A percentile compares a stretch with the other conserved stretches of the same genome.
Conservation (phyloP, 1,140 invertebrate genomes). For the Melanaphis sacchari region DNA sequence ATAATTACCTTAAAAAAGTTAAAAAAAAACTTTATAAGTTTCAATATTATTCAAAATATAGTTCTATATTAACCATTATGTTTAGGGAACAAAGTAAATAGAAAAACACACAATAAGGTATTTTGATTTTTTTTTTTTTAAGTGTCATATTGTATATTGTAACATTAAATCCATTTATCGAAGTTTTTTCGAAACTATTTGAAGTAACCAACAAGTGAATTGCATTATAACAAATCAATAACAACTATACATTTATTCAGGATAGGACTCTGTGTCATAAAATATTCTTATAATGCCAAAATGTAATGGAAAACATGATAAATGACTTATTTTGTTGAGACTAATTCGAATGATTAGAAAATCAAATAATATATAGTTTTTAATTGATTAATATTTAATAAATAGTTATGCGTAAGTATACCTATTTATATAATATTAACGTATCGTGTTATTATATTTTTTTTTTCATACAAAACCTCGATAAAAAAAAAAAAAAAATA, state of each 20-base stretch:
- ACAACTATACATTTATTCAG: not conserved
- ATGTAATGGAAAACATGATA: not conserved
- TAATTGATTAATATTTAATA: not conserved
- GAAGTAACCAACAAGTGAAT: not conserved
- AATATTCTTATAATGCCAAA: not conserved
- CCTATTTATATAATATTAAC: not conserved
- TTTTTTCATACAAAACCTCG: not conserved
- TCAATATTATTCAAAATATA: not conserved
- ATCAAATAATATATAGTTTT: too few relatives aligned
- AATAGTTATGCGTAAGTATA: not conserved
- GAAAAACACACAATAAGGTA: not conserved
- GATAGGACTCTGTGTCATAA: not conserved
- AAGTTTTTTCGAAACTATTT: not conserved
- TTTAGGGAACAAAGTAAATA: not conserved
- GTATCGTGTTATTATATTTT: too few relatives aligned
- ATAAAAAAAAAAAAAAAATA: too few relatives aligned
- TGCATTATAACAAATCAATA: not conserved
- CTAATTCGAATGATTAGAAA: not conserved
- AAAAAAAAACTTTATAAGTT: not conserved
- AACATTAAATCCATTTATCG: not conserved
- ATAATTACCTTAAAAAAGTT: not conserved
- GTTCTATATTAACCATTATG: not conserved
- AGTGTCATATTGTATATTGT: not conserved
- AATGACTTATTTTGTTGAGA: not conserved
- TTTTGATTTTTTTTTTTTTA: not conserved